These are phyloP conservation scores for Diogma glabrata DNA, from an alignment of 2,888 invertebrate species.

Conservation along the genomic window DNA sequence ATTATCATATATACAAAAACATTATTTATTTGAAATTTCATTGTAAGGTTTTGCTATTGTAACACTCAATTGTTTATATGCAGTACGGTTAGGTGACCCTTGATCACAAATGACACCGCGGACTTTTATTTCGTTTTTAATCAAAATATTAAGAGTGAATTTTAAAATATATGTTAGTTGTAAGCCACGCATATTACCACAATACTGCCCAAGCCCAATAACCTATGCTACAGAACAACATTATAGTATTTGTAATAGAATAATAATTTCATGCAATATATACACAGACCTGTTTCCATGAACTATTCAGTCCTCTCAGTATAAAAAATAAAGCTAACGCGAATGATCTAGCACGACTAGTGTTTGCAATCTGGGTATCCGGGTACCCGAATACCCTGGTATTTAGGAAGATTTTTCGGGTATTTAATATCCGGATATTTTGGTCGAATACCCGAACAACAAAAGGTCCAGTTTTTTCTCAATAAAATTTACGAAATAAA, in stretches of 20 bases:
- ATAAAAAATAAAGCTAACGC: not conserved
- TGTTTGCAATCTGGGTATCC: too few relatives aligned
- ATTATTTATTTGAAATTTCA: not conserved
- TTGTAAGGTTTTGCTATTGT: not conserved
- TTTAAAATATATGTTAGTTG: not conserved
- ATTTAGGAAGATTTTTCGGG: too few relatives aligned
- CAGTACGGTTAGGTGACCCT: conserved; percentile 4
- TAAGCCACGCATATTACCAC: not conserved
- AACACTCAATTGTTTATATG: conserved; percentile 4
- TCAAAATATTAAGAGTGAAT: not conserved
- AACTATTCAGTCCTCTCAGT: not conserved
- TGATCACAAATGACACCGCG: conserved; percentile 2
- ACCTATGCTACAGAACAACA: too few relatives aligned
- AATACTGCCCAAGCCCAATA: conserved; percentile 7
- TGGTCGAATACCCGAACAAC: too few relatives aligned
- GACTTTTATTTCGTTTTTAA: not conserved
- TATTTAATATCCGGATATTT: too few relatives aligned
- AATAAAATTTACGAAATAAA: too few relatives aligned
- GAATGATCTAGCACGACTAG: conserved; percentile 3
- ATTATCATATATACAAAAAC: conserved; percentile 2
- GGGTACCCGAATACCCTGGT: too few relatives aligned
- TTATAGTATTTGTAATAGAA: too few relatives aligned
- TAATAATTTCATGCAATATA: too few relatives aligned
- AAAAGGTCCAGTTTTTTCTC: too few relatives aligned
- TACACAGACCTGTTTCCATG: not conserved